Percentiles rank a stretch among this genome's conserved stretches.
Evolutionary conservation across 2,888 invertebrate species (phyloP).

Genomic region (Anoplius nigerrimus): DNA sequence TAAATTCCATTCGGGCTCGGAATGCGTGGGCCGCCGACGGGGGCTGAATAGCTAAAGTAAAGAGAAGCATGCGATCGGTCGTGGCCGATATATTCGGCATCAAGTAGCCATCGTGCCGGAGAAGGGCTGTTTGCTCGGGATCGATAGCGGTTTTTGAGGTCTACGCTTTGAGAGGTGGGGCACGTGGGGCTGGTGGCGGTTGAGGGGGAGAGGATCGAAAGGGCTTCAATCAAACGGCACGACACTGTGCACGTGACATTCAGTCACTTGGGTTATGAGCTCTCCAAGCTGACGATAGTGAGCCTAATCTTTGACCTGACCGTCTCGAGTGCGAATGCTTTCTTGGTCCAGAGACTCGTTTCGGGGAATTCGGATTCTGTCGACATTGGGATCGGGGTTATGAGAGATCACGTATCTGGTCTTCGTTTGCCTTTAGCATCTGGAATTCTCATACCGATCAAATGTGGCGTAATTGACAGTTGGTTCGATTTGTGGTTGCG

Average conservation of each 20-base stretch:
- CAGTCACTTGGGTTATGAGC: conserved; percentile 34
- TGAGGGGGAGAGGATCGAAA: conserved; percentile 8
- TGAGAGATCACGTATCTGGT: no score
- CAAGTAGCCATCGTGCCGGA: conserved; percentile 11
- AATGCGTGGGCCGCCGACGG: no score
- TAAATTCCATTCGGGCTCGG: no score
- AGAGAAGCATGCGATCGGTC: neutral
- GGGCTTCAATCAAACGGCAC: conserved; percentile 18
- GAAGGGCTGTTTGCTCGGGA: neutral
- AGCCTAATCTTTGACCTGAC: conserved; percentile 46
- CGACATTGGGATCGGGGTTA: no score
- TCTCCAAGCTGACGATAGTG: conserved; percentile 27
- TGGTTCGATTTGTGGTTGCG: no score
- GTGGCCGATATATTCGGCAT: conserved; percentile 8
- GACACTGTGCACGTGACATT: conserved; percentile 16
- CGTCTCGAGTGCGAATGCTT: conserved; percentile 16
- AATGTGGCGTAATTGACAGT: no score
- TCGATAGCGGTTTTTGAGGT: neutral
- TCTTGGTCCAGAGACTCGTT: no score
- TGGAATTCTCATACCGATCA: no score
- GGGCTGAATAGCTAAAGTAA: neutral
- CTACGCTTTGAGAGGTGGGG: neutral
- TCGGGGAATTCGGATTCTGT: no score
- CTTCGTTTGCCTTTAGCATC: no score
- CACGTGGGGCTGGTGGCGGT: neutral